Evolutionary conservation across 1,140 invertebrate genomes (phyloP).

Genomic region (Ceratitis capitata): DNA sequence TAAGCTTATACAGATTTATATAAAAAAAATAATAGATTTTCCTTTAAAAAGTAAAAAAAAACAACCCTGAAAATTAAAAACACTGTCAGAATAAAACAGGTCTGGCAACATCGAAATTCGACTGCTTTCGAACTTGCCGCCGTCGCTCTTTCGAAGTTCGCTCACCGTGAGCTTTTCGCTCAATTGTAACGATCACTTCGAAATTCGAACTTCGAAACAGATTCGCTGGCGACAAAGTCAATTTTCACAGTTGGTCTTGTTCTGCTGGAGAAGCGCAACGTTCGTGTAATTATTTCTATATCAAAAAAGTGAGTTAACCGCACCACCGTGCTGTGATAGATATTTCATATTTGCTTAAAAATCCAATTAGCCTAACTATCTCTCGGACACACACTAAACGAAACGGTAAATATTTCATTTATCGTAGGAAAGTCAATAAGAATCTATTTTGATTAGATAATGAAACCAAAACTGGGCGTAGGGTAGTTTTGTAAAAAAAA

Average conservation of each 20-base stretch:
- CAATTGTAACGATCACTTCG: not conserved
- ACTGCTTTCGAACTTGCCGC: not conserved
- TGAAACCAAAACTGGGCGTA: not conserved
- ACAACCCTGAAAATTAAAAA: not conserved
- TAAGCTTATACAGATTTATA: too few relatives aligned
- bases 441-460: constrained; percentile 28
- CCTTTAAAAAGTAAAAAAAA: too few relatives aligned
- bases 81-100: not conserved
- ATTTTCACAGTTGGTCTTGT: constrained; percentile 32
- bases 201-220: constrained; percentile 11
- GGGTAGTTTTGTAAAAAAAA: not conserved
- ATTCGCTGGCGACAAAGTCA: not conserved
- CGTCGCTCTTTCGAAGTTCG: not conserved
- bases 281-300: not conserved
- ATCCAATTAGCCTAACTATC: not conserved
- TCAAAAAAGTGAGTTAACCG: not conserved
- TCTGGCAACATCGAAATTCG: not conserved
- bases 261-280: constrained; percentile 17
- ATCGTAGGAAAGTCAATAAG: not conserved
- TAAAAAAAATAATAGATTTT: too few relatives aligned
- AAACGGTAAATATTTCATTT: constrained; percentile 12
- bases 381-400: not conserved
- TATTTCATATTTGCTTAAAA: not conserved
- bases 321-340: not conserved
- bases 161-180: constrained; percentile 3